Base-by-base conservation (phyloP, 2,113 vertebrate species). In the Sminthopsis crassicaudata region DNA sequence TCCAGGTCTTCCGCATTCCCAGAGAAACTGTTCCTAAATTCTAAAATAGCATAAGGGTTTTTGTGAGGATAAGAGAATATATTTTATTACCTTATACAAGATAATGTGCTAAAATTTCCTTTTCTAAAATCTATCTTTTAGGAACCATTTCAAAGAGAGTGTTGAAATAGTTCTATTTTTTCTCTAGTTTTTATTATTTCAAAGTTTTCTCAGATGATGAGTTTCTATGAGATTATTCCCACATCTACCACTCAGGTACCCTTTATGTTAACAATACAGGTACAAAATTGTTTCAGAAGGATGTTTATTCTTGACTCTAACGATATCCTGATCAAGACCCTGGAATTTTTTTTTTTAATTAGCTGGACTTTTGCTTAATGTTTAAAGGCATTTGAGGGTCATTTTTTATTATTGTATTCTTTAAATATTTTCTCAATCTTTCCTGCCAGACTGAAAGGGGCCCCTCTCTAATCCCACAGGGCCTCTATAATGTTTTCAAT, bases 131-230 rank as follows among this genome's bases (percentile, higher is more conserved):
- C 25, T 92, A 53, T 51, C 8, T 12, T 89, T 92, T 55, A 55
- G 89, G 22, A 51, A n/a, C 46, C 51, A 88, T 46, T 16, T 94
- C 90, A 42, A n/a, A 84, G n/a, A 42, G 16, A 84, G 46, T 95
- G 91, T 19, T 60, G 23, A 53, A 48, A 92, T 36, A 22, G 2
- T 84, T 94, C 51, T 4, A 51, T 22, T 90, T 53, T 53, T 94
- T 93, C 1, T 84, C 14, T 25, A 88, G 0, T 67, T 91, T 89
- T 92, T 50, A 46, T 89, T 52, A 89, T 30, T 95, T n/a, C 30
- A 27, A 53, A 91, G n/a, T 26, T 51, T 60, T 91, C 19, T 90
- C 25, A 95, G 95, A 90, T 55, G 24, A 91, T 22, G 90, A 36
- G 2, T 25, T 46, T 94, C 96, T 22, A 46, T 11, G 51, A 53